Percentiles rank a stretch among this genome's conserved stretches.
Evolutionary conservation across 2,113 vertebrate genomes (phyloP).

Genomic region (Chitala chitala): DNA sequence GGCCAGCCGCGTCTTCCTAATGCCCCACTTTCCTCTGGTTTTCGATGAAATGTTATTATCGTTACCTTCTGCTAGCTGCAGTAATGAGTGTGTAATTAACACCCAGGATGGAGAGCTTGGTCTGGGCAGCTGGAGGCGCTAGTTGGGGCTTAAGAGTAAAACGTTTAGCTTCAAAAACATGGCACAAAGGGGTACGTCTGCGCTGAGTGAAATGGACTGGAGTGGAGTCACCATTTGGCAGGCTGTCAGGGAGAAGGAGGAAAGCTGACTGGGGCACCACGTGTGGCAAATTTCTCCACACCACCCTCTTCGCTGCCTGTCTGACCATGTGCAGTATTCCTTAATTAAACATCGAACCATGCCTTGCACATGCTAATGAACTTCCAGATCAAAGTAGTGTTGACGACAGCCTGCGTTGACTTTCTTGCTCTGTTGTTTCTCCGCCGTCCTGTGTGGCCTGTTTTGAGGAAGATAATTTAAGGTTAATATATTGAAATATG

Average conservation of each 20-base stretch:
- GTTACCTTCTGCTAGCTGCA: not conserved
- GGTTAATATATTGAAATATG: too few relatives aligned
- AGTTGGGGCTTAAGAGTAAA: not conserved
- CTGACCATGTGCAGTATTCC: not conserved
- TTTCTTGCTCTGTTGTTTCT: too few relatives aligned
- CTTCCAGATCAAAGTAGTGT: not conserved
- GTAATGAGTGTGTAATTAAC: conserved; percentile 13
- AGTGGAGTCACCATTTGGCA: not conserved
- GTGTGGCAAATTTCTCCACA: not conserved
- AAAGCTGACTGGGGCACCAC: not conserved
- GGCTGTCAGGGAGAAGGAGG: not conserved
- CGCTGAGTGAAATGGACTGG: not conserved
- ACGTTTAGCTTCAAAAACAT: conserved; percentile 4
- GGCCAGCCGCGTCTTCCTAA: not conserved
- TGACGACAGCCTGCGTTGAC: too few relatives aligned
- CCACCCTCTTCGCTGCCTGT: too few relatives aligned
- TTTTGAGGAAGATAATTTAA: too few relatives aligned
- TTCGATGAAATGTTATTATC: not conserved
- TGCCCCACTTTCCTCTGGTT: not conserved
- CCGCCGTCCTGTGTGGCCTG: too few relatives aligned
- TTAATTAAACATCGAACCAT: not conserved
- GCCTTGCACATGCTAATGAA: not conserved
- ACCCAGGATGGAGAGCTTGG: not conserved
- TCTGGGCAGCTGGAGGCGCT: not conserved
- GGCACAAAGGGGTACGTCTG: not conserved